Conservation (phyloP, 2,113 vertebrate species). For the Ardeotis arabs region DNA sequence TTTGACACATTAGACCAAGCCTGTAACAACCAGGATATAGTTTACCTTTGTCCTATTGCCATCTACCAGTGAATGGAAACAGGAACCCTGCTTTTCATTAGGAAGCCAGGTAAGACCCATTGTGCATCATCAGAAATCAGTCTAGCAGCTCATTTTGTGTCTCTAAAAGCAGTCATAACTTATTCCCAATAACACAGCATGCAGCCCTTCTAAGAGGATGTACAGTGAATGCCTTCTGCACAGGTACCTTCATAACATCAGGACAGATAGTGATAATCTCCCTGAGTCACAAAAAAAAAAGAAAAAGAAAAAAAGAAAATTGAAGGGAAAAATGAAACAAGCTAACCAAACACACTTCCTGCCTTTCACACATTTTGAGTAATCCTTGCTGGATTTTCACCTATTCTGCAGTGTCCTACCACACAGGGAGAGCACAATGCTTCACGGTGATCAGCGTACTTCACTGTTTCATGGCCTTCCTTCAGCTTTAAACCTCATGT, state of each 20-base stretch:
- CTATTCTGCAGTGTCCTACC: not conserved
- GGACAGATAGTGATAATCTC: not conserved
- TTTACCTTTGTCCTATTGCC: not conserved
- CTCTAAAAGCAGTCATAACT: slow-evolving; percentile 10
- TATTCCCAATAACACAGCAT: not conserved
- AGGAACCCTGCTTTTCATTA: not conserved
- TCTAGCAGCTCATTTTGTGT: not conserved
- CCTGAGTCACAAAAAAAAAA: too few relatives aligned
- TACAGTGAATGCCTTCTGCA: not conserved
- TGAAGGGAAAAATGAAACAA: not conserved
- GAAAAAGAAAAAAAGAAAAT: too few relatives aligned
- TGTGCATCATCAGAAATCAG: not conserved
- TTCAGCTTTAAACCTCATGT: not conserved
- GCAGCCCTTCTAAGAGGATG: not conserved
- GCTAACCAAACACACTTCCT: not conserved
- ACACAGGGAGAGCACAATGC: not conserved
- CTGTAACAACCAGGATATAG: not conserved
- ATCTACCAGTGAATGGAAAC: not conserved
- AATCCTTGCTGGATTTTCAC: not conserved
- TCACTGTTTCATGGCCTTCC: not conserved
- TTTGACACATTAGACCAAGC: not conserved
- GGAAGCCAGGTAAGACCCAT: not conserved
- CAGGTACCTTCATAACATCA: not conserved
- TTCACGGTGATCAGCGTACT: not conserved
- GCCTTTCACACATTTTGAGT: not conserved